Evolutionary conservation across 1,140 invertebrate species (phyloP).

Genomic region (Monomorium pharaonis): DNA sequence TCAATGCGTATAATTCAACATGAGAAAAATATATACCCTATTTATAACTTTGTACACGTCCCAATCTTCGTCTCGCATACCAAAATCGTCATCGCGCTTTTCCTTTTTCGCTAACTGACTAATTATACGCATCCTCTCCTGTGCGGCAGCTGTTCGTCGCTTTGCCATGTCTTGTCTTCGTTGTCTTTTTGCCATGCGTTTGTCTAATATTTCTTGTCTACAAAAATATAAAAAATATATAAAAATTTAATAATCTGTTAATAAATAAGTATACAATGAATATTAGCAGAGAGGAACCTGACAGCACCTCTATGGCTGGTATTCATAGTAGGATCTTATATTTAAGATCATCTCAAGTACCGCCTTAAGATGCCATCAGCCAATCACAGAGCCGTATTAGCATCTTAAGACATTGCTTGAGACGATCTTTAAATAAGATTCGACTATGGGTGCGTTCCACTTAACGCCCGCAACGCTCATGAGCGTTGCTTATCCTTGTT

Average conservation of each 20-base stretch:
- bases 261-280: constrained; percentile 24
- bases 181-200: constrained; percentile 90
- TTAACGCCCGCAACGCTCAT: no score
- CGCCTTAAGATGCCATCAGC: no score
- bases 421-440: no score
- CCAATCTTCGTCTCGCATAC: constrained; percentile 97
- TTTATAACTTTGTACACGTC: constrained; percentile 97
- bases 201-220: constrained; percentile 89
- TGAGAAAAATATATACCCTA: constrained; percentile 86
- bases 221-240: constrained; percentile 31
- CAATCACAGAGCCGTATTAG: no score
- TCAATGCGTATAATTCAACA: background rate
- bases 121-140: constrained; percentile 97
- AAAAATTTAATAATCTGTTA: constrained; percentile 40
- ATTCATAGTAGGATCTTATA: no score
- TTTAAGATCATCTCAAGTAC: no score
- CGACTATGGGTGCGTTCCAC: no score
- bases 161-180: constrained; percentile 95
- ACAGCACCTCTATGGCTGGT: no score
- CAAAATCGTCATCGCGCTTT: constrained; percentile 96
- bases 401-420: no score
- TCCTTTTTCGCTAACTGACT: constrained; percentile 93
- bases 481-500: no score
- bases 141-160: constrained; percentile 94
- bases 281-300: no score